Base-by-base conservation (phyloP, 2,113 vertebrate genomes). In the Amphiprion percula region DNA sequence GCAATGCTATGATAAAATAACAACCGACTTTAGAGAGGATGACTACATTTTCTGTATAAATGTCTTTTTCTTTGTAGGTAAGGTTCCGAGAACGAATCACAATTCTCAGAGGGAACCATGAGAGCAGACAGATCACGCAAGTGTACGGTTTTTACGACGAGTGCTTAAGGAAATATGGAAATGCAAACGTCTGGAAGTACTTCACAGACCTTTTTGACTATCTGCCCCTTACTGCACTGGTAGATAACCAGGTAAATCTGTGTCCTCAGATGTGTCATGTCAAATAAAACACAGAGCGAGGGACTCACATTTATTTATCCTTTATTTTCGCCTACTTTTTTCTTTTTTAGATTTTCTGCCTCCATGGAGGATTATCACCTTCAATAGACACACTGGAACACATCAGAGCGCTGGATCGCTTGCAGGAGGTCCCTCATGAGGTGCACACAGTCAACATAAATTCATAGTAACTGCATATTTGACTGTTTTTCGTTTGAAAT, bases 301-400 rank as follows among this genome's bases (percentile, higher is more conserved):
- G 23, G 21, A 53, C 24, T 62, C 5, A 26, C 26, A 26, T 26
- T 26, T 26, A 3, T 26, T 26, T 56, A 4, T 66, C 16, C 41
- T 73, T 17, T 30, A 74, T 68, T 65, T 26, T 28, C 12, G 39
- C 1, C 33, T 10, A 8, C 6, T 19, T 64, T 3, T 71, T 53
- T 47, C 11, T 19, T 46, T 10, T 10, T 8, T 78, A 99, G 98
- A 99, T 99, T 67, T 99, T 99, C 93, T 99, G 98, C 93, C 97
- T 99, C 85, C 98, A 99, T 66, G 98, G 98, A 87, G 98, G 98
- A 87, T 94, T 99, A 30, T 99, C 98, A 26, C 98, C 98, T 41
- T 99, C 98, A 28, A 99, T 99, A 96, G 97, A 99, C 94, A 99
- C 98, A 90, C 95, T 99, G 95, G 98, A 99, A 94, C 97, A 99